These are phyloP conservation scores for Mus spretus DNA, from an alignment of 2,797 vertebrate species.

Conservation along the genomic window DNA sequence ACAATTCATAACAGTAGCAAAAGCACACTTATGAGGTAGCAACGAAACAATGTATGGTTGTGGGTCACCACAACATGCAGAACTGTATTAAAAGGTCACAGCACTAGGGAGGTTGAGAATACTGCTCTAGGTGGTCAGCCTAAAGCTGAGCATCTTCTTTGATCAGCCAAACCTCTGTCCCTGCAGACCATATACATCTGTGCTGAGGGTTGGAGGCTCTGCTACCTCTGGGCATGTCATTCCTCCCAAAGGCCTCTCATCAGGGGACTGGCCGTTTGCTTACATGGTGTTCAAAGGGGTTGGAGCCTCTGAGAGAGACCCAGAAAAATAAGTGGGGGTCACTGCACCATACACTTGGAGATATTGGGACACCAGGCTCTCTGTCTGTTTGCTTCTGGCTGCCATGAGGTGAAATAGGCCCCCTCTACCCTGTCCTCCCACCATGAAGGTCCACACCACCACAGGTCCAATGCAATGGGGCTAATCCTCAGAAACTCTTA, in stretches of 20 bases:
- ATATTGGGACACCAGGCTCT: background rate
- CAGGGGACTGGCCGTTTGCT: background rate
- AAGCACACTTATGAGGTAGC: background rate
- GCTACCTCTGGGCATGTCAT: background rate
- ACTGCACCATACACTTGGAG: background rate
- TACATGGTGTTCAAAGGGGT: background rate
- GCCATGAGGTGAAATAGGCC: background rate
- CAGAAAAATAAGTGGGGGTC: background rate
- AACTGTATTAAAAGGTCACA: background rate
- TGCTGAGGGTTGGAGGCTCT: background rate
- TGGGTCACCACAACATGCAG: background rate
- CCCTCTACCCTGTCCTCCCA: background rate
- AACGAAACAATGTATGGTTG: background rate
- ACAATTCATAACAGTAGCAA: background rate
- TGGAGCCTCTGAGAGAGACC: background rate
- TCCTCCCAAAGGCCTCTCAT: background rate
- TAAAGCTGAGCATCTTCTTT: background rate
- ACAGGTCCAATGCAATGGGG: background rate
- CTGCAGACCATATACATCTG: background rate
- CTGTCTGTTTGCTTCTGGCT: background rate
- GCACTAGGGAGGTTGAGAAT: background rate
- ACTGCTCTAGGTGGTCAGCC: background rate
- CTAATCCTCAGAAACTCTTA: background rate
- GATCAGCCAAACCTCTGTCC: background rate
- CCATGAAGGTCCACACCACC: too few relatives aligned